Percentiles rank a stretch among this genome's conserved stretches.
Conservation (phyloP, 2,113 vertebrate species). For the Tetrao urogallus region DNA sequence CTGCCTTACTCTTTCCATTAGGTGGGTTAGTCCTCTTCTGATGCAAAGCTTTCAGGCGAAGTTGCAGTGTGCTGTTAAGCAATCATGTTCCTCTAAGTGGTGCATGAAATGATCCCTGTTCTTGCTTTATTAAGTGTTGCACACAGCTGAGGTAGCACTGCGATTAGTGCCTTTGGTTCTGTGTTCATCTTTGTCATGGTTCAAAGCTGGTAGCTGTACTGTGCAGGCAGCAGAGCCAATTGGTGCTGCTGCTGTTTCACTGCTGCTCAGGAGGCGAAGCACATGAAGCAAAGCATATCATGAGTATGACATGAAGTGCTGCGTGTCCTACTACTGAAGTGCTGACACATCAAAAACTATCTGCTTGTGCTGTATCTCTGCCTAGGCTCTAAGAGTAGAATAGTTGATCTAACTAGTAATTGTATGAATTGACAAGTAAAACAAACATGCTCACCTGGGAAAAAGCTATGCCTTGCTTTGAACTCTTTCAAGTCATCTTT, state of each 20-base stretch:
- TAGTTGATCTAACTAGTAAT: background rate
- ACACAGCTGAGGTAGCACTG: background rate
- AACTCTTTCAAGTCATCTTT: background rate
- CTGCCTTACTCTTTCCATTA: background rate
- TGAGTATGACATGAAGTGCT: background rate
- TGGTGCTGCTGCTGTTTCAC: background rate
- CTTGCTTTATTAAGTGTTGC: background rate
- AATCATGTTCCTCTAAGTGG: background rate
- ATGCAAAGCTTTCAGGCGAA: background rate
- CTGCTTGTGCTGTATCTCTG: background rate
- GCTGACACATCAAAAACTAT: constrained; percentile 27
- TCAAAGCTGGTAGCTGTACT: background rate
- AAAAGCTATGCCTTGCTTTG: background rate
- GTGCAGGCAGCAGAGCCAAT: fast-evolving
- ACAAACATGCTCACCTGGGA: background rate
- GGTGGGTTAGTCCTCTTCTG: background rate
- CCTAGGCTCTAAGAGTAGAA: background rate
- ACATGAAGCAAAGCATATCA: background rate
- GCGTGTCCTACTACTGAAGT: background rate
- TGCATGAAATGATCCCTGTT: background rate
- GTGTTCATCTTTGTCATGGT: background rate
- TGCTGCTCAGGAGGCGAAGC: background rate
- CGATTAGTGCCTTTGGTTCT: background rate
- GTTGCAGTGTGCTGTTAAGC: background rate
- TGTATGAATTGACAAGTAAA: constrained; percentile 1